Conservation (phyloP, 2,797 vertebrate genomes). For the Parotocinclus haroldoi region DNA sequence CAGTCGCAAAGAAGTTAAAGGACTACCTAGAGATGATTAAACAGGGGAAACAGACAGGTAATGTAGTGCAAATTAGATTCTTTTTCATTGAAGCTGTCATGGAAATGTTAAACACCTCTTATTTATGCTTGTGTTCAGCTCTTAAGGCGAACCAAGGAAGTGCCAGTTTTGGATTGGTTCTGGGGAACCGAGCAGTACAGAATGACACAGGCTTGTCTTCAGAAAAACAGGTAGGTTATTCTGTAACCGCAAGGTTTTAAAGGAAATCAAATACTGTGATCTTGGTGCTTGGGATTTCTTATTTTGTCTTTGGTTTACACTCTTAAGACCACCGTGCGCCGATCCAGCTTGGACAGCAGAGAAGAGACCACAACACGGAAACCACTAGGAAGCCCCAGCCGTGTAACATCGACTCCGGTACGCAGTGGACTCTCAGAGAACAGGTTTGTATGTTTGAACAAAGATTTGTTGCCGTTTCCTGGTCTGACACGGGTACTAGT, state of each 20-base stretch:
- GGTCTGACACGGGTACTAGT: too few relatives aligned
- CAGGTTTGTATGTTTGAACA: slow-evolving; percentile 65
- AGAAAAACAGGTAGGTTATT: slow-evolving; percentile 84
- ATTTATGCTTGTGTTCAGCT: slow-evolving; percentile 56
- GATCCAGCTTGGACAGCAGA: slow-evolving; percentile 76
- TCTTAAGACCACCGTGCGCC: slow-evolving; percentile 76
- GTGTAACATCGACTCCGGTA: slow-evolving; percentile 77
- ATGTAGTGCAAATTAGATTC: neutral
- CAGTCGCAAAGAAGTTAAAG: slow-evolving; percentile 82
- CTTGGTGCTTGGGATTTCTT: neutral
- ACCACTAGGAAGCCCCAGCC: slow-evolving; percentile 79
- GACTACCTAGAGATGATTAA: slow-evolving; percentile 87
- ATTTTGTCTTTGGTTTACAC: neutral
- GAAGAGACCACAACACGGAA: slow-evolving; percentile 83
- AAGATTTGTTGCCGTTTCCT: neutral
- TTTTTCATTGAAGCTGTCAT: neutral
- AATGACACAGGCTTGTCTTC: slow-evolving; percentile 80
- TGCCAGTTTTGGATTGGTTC: slow-evolving; percentile 85
- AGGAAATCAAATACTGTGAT: neutral
- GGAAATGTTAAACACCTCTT: neutral
- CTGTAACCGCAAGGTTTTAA: neutral
- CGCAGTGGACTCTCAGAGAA: slow-evolving; percentile 85
- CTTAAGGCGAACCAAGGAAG: slow-evolving; percentile 89
- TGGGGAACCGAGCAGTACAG: slow-evolving; percentile 82
- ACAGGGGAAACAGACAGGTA: slow-evolving; percentile 80